Evolutionary conservation across 2,888 invertebrate genomes (phyloP), one percentile per base, ranked within the genome.

Genomic region (Cancer borealis): DNA sequence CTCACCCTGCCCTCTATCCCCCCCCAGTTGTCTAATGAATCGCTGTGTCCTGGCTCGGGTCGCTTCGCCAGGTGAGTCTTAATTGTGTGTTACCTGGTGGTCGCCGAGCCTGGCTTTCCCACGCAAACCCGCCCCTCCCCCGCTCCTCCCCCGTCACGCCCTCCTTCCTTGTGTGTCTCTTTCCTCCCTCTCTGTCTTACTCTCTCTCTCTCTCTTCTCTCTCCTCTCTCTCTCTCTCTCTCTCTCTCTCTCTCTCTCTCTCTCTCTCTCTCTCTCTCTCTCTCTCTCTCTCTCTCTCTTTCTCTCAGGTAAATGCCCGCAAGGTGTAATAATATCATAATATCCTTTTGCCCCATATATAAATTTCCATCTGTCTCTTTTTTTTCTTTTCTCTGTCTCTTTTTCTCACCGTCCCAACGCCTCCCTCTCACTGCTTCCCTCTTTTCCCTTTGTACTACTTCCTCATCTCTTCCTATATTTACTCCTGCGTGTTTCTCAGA

Each of bases 21-120:
- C 14, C 79, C 66, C 66, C 17, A 21, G 66, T n/a, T 5, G 90
- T 73, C 66, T 91, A 91, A 91, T 91, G 91, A 91, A 91, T 91
- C 45, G 73, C 39, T 1, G 91, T 91, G 91, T 91, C 91, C 91
- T 91, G 66, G 66, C 30, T 54, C 30, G 73, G n/a, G 46, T 39
- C 45, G 91, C 79, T 30, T 21, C 79, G 79, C 79, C 79, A 79
- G 79, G 79, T 79, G 79, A 79, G 12, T 8, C 79, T 30, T 79
- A 79, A 79, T 79, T 79, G 79, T 79, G 79, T 79, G 79, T 79
- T 79, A 79, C 79, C 79, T 79, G 79, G 30, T 79, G 79, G 79
- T 79, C 79, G 79, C 79, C 30, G 66, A 30, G 79, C 21, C 79
- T 79, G 12, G 30, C 79, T 79, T 79, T 79, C 79, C 79, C 79